Evolutionary conservation across 2,888 invertebrate genomes (phyloP), one percentile per base, ranked within the genome.

Genomic region (Oscheius myriophilus): DNA sequence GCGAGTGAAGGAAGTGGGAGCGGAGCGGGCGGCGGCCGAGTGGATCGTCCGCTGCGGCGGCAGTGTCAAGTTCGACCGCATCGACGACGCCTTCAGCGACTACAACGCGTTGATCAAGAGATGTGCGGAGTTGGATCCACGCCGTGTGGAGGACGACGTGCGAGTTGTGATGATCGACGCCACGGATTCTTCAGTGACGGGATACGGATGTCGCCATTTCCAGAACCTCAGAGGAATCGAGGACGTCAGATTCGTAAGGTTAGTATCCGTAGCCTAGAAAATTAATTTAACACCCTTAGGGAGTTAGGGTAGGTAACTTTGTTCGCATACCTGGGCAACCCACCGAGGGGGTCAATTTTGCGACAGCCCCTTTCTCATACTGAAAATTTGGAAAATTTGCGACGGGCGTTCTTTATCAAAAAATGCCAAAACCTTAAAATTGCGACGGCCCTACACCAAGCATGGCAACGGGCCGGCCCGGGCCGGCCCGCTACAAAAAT

Each of bases 11-110:
- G 79, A 81, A 69, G 77, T 94, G 51, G 97, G 97, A 0, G 91
- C 95, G 0, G 94, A 97, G 86, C 89, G 93, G 63, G 91, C 92
- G 3, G 96, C 96, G 88, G 95, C 96, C 0, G 96, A 97, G 88
- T 97, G 97, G 96, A 89, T 96, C 7, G 88, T 97, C 39, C 90
- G 92, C 76, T 95, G 95, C 88, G 96, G 96, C 2, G 78, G 78
- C 23, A 49, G 63, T 72, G 70, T 63, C 45, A 74, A 73, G 33
- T 75, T 78, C 57, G 77, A 78, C 55, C 59, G 59, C 25, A 76
- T 80, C 51, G 70, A 68, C 52, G 81, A 78, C 49, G 59, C 58
- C 26, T 82, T 82, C 63, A 72, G 58, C 23, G 82, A 82, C 62
- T 82, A 78, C 68, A 82, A 82, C 64, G 65, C 64, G 42, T 67